Base-by-base conservation (phyloP, 35 echinoderm and acorn worm genomes). In the Patiria miniata region DNA sequence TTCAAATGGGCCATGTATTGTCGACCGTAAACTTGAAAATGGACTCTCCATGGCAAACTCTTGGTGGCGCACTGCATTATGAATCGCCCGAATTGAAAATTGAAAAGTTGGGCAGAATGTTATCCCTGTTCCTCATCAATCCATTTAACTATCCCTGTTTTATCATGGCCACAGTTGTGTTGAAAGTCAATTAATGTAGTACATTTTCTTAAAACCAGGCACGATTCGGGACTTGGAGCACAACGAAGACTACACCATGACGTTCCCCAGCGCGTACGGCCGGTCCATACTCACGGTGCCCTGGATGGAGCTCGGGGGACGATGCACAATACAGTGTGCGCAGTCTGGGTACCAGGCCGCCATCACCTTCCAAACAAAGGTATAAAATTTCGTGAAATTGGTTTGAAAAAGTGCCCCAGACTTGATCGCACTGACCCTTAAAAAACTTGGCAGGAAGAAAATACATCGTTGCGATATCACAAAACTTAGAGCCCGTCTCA, bases 251-350 rank as follows among this genome's bases (percentile, higher is more conserved):
- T 99, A 99, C 86, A 99, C 86, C 2, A 81, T 86, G 2, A 91
- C 90, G 29, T 94, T 99, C 77, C 96, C 96, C 42, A 85, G 89
- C 78, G 96, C 96, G 23, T 99, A 94, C 73, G 96, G 96, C 0
- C 84, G 96, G 47, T 94, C 92, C 0, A 99, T 99, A 53, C 85
- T 99, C 17, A 99, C 96, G 30, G 87, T 94, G 47, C 96, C 96
- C 17, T 99, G 96, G 92, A 99, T 99, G 96, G 96, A 99, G 83
- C 73, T 99, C 17, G 92, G 96, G 2, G 96, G 96, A 3, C 91
- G 90, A 77, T 86, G 91, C 32, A 91, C 61, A 4, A 91, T 99
- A 36, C 89, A 91, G 22, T 99, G 96, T 59, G 54, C 93, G 36
- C 89, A 94, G 83, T 86, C 96, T 10, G 89, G 89, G 39, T 94